These are phyloP conservation scores for Amyelois transitella DNA, from an alignment of 1,140 invertebrate genomes.

Conservation along the genomic window DNA sequence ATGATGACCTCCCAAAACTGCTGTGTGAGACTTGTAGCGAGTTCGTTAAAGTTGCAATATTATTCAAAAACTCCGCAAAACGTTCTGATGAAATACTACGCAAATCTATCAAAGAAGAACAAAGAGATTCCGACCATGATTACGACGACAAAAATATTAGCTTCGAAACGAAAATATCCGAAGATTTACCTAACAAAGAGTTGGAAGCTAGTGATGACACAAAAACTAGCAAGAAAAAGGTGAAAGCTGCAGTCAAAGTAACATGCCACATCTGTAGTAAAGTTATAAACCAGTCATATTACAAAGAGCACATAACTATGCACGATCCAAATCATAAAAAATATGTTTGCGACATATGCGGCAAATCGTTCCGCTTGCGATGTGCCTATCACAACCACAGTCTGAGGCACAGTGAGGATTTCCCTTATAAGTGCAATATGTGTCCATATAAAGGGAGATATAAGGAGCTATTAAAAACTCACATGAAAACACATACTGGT, in stretches of 20 bases:
- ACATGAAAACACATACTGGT: slow-evolving; percentile 69
- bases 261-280: slow-evolving; percentile 55
- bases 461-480: slow-evolving; percentile 58
- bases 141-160: slow-evolving; percentile 2
- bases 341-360: slow-evolving; percentile 62
- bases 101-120: slow-evolving; percentile 25
- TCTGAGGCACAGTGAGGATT: slow-evolving; percentile 52
- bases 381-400: slow-evolving; percentile 60
- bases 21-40: slow-evolving; percentile 38
- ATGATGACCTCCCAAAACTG: slow-evolving; percentile 36
- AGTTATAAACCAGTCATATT: slow-evolving; percentile 49
- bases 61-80: slow-evolving; percentile 38
- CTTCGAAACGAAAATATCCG: slow-evolving; percentile 10
- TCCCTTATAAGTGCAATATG: slow-evolving; percentile 55
- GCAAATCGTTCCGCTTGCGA: slow-evolving; percentile 55
- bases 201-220: slow-evolving; percentile 1
- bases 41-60: slow-evolving; percentile 35
- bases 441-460: slow-evolving; percentile 59
- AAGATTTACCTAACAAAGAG: background rate
- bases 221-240: slow-evolving; percentile 19
- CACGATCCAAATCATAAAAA: slow-evolving; percentile 55
- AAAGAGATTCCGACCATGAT: background rate
- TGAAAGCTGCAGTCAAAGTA: slow-evolving; percentile 32
- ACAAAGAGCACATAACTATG: slow-evolving; percentile 55
- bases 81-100: slow-evolving; percentile 26